Base-by-base conservation (phyloP, 1,140 invertebrate genomes). In the Sweltsa coloradensis region DNA sequence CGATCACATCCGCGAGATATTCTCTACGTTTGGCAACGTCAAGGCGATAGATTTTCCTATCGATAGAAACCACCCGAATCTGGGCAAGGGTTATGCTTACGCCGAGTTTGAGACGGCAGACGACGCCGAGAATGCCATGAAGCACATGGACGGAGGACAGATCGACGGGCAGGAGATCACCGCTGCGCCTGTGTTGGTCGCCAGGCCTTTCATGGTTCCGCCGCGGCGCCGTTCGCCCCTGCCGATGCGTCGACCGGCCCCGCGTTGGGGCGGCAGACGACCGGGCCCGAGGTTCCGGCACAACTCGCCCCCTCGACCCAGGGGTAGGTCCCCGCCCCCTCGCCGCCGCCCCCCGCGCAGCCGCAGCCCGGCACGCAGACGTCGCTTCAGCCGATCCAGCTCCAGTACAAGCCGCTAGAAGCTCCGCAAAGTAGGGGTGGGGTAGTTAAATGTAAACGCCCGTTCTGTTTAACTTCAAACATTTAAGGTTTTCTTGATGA, bases 61-160 rank as follows among this genome's bases (percentile, higher is more conserved):
- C 44, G 92, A 98, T 56, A 78, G 91, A 50, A 69, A 84, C 29
- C 91, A 97, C 66, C 76, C 81, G 0, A 81, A 88, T 60, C 74
- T 91, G 52, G 84, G 86, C 19, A 74, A 85, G 22, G 91, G 93
- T 13, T 91, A 90, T 71, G 91, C 89, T 5, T 97, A 97, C 64
- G 83, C 99, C 5, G 94, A 98, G 58, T 99, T 87, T 68, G 83
- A 81, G 53, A 94, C 81, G 48, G 69, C 89, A 1, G 93, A 97
- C 57, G 92, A 97, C 67, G 94, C 94, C 25, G 92, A 97, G 66
- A 94, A 94, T 70, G 95, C 95, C 0, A 91, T 97, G 79, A 97
- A 97, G 67, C 90, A 97, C 57, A 2, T 21, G 2, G 5, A 21
- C 14, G 7, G 22, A 70, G 68, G 68, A 46, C 73, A 75, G 59